A percentile compares a stretch with the other conserved stretches of the same genome.
phyloP scores from a whole-genome alignment of 2,888 invertebrate species.

The Melipona bicolor region DNA sequence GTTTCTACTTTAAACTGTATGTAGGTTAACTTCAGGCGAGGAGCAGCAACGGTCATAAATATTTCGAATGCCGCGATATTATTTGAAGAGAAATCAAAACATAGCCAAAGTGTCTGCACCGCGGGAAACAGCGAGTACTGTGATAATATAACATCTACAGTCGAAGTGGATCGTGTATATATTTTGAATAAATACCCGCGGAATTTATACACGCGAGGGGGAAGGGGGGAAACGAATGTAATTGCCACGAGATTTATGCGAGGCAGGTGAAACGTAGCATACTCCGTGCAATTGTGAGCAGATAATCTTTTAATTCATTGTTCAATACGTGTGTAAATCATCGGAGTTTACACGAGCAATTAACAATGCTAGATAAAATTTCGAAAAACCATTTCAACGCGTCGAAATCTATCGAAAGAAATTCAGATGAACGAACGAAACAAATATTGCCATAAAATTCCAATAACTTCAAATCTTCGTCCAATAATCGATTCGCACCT shows the following conservation, averaged over 20 bases:
- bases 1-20: not conserved
- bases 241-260: not conserved
- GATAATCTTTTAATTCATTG: not conserved
- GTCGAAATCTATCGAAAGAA: no score
- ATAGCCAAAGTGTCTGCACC: not conserved
- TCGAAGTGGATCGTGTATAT: not conserved
- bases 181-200: not conserved
- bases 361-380: not conserved
- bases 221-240: not conserved
- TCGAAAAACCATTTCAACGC: not conserved
- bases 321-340: not conserved
- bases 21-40: not conserved
- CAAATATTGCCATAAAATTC: not conserved
- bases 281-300: not conserved
- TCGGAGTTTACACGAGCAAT: not conserved
- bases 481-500: not conserved
- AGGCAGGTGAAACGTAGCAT: not conserved
- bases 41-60: no score
- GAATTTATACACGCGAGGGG: not conserved
- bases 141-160: not conserved
- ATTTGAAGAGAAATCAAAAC: not conserved
- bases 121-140: not conserved
- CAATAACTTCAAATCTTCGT: not conserved
- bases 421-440: not conserved
- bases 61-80: not conserved